A percentile compares a stretch with the other conserved stretches of the same genome.
Conservation (phyloP, 92 coral and sea anemone species). For the Scolanthus callimorphus region DNA sequence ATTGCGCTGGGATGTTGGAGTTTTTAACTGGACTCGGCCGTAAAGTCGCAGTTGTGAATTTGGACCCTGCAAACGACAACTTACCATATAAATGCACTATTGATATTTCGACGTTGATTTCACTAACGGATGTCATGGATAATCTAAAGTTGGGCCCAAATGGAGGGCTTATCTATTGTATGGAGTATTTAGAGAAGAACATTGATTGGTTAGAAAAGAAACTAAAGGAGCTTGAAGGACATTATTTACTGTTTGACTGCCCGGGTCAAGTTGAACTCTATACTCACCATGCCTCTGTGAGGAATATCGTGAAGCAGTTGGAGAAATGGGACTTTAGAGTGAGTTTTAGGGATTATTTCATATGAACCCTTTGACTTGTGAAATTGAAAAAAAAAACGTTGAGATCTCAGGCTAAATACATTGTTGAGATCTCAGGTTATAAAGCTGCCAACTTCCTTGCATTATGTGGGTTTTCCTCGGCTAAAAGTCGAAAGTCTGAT, state of each 20-base stretch:
- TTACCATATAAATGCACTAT: constrained; percentile 78
- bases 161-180: constrained; percentile 95
- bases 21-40: constrained; percentile 82
- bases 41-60: constrained; percentile 83
- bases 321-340: constrained; percentile 92
- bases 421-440: no score
- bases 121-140: constrained; percentile 92
- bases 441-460: no score
- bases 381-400: no score
- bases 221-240: constrained; percentile 61
- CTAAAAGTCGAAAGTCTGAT: no score
- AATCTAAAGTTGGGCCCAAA: constrained; percentile 98
- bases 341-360: no score
- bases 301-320: constrained; percentile 82
- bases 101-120: constrained; percentile 76
- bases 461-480: no score
- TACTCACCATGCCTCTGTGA: constrained; percentile 86
- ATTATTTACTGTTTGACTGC: constrained; percentile 88
- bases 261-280: constrained; percentile 97
- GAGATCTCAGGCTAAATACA: no score
- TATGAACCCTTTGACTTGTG: no score
- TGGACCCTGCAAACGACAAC: constrained; percentile 91
- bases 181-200: constrained; percentile 95
- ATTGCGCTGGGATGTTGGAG: constrained; percentile 94
- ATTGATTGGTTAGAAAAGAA: constrained; percentile 85